Evolutionary conservation across 2,113 vertebrate genomes (phyloP), one percentile per base, ranked within the genome.

Genomic region (Aspidoscelis tigris): DNA sequence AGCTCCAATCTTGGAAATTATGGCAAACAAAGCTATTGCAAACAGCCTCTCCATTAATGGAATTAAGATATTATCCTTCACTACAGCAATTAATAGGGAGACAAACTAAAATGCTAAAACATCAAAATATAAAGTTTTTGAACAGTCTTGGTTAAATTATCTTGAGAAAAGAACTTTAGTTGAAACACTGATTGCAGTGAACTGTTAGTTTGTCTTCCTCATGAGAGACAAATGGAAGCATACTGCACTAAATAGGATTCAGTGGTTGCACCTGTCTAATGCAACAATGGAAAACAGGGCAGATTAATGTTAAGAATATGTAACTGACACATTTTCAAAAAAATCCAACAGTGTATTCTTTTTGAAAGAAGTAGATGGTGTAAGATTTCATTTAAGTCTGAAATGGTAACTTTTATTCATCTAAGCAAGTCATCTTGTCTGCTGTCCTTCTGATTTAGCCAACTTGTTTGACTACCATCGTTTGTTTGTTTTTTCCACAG

Each of bases 401-500:
- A 77, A 77, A 22, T n/a, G 22, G 39, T 14, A 47, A 16, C 11
- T 66, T 44, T 33, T 65, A 44, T 66, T 43, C 41, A 65, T 10
- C 41, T 44, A 43, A 79, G 73, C 5, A 79, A 66, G 41, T 9
- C 12, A 8, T 33, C n/a, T 39, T 24, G 50, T 80, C 43, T 26
- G 26, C 1, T 55, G 5, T 33, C 24, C 21, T 64, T 44, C 22
- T 53, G 58, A 47, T 76, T 10, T 18, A 77, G 24, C 0, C 14
- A 41, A n/a, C 14, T 61, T 2, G 4, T 11, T 55, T 76, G 18
- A 72, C 7, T 20, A 9, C 26, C 43, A 21, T 64, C 10, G 1
- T 80, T 83, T 39, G 33, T 33, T 33, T 33, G 33, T 81, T n/a
- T 84, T 21, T 4, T 77, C 3, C 89, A 14, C 65, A 98, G 98